phyloP scores from a whole-genome alignment of 2,888 invertebrate genomes.

The Eretmocerus hayati region DNA sequence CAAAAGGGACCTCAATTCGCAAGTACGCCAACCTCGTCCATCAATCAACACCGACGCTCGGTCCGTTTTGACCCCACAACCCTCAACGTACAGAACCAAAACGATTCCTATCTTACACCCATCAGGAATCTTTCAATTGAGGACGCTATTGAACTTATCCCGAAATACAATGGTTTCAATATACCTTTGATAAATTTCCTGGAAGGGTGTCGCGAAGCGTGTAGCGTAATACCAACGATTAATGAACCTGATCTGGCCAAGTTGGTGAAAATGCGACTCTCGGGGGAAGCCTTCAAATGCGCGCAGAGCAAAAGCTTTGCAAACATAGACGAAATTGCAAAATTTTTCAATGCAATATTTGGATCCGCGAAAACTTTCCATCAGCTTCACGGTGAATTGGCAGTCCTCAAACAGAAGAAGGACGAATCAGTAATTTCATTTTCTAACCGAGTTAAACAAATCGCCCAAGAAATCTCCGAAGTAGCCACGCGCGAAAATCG shows the following conservation, averaged over 20 bases:
- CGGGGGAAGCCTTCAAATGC: not conserved
- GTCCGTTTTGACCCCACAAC: too few relatives aligned
- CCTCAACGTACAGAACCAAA: too few relatives aligned
- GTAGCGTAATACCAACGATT: not conserved
- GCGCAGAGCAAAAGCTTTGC: not conserved
- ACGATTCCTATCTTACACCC: too few relatives aligned
- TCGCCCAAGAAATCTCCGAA: not conserved
- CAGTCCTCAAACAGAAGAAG: not conserved
- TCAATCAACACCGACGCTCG: too few relatives aligned
- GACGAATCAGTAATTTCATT: not conserved
- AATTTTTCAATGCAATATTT: not conserved
- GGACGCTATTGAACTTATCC: not conserved
- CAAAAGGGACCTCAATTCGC: too few relatives aligned
- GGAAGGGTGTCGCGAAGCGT: not conserved
- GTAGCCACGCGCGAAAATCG: not conserved
- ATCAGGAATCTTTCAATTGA: too few relatives aligned
- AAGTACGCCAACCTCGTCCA: too few relatives aligned
- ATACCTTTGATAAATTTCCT: not conserved
- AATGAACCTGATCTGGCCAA: not conserved
- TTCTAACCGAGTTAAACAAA: not conserved
- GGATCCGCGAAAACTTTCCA: not conserved
- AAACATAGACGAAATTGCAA: not conserved
- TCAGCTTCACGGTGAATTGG: not conserved
- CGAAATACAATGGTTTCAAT: not conserved
- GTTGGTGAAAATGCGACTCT: not conserved